Conservation (phyloP, 2,113 vertebrate genomes). For the Myotis lucifugus region DNA sequence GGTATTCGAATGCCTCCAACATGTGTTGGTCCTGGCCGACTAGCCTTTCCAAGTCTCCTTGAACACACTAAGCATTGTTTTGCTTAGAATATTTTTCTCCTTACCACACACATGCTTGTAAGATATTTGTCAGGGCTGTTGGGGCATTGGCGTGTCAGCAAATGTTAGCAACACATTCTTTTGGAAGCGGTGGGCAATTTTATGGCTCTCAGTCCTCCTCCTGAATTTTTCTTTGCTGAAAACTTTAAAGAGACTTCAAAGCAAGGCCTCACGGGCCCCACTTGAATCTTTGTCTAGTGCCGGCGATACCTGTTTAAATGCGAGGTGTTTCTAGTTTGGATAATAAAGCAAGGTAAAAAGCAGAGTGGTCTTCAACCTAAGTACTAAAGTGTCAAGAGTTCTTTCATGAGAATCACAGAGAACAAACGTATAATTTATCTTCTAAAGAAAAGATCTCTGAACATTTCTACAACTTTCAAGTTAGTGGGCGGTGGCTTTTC, state of each 20-base stretch:
- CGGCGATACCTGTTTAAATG: background rate
- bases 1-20: background rate
- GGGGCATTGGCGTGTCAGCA: constrained; percentile 41
- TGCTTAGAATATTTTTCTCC: background rate
- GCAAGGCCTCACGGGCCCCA: background rate
- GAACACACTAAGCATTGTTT: background rate
- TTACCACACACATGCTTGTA: background rate
- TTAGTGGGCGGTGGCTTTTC: background rate
- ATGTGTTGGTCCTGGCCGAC: background rate
- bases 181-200: background rate
- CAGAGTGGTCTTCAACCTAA: background rate
- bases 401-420: background rate
- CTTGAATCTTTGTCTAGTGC: background rate
- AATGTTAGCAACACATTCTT: background rate
- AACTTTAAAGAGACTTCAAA: background rate
- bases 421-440: background rate
- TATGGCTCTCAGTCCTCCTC: background rate
- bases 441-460: constrained; percentile 11
- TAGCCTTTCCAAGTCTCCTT: background rate
- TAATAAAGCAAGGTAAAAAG: background rate
- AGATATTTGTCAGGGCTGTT: background rate
- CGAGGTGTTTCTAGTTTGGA: background rate
- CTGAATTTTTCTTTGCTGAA: background rate
- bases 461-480: background rate
- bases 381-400: background rate